These are phyloP conservation scores for Halesus radiatus DNA, from an alignment of 1,140 invertebrate species.

Conservation along the genomic window DNA sequence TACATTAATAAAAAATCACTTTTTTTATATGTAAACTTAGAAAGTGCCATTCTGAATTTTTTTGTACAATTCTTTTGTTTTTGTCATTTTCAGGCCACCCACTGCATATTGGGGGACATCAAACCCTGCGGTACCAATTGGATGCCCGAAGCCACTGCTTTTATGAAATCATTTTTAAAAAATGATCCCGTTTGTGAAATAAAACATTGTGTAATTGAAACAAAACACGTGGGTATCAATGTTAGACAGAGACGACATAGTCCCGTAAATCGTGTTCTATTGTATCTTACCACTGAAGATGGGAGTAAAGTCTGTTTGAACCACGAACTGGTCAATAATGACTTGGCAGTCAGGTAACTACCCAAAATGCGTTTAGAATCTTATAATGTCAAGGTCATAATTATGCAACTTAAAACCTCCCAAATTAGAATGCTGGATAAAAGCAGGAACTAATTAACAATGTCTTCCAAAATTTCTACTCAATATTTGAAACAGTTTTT, in stretches of 20 bases:
- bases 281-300: neutral
- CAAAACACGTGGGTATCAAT: too few relatives aligned
- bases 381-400: too few relatives aligned
- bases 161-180: conserved; percentile 14
- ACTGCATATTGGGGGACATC: neutral
- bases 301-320: conserved; percentile 5
- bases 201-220: neutral
- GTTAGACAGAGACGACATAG: too few relatives aligned
- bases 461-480: too few relatives aligned
- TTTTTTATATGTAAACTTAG: too few relatives aligned
- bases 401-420: too few relatives aligned
- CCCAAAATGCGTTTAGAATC: neutral
- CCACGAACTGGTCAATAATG: conserved; percentile 6
- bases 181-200: neutral
- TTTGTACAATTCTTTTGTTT: neutral
- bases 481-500: too few relatives aligned
- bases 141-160: neutral
- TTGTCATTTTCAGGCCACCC: conserved; percentile 2
- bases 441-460: too few relatives aligned
- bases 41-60: too few relatives aligned
- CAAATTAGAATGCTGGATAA: too few relatives aligned
- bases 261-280: neutral
- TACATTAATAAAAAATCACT: too few relatives aligned
- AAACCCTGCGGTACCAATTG: neutral
- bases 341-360: conserved; percentile 12